Evolutionary conservation across 2,888 invertebrate species (phyloP).

Genomic region (Pilophorus perplexus): DNA sequence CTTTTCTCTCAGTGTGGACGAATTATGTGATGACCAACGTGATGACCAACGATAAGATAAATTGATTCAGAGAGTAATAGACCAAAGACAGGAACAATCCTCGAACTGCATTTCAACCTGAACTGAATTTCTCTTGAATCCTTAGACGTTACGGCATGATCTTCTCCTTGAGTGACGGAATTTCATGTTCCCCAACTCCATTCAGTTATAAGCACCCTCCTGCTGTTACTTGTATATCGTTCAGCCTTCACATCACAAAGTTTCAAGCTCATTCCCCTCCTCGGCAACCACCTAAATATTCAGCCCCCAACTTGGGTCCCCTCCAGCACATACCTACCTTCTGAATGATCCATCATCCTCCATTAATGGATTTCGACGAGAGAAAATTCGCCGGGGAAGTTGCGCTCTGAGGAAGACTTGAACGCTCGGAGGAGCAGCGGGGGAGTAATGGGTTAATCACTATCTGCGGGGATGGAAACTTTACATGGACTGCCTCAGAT

Average conservation of each 20-base stretch:
- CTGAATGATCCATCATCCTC: slow-evolving; percentile 24
- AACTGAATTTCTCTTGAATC: too few relatives aligned
- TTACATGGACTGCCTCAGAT: neutral
- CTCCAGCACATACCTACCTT: neutral
- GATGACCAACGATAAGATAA: too few relatives aligned
- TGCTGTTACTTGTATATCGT: too few relatives aligned
- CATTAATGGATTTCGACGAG: slow-evolving; percentile 13
- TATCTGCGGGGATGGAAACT: neutral
- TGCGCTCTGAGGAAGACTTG: neutral
- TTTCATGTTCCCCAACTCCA: neutral
- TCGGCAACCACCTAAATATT: neutral
- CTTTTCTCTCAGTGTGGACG: too few relatives aligned
- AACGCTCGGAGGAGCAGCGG: neutral
- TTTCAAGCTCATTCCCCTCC: neutral
- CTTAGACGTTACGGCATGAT: too few relatives aligned
- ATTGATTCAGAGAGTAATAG: too few relatives aligned
- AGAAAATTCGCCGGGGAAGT: neutral
- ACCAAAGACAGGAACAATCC: too few relatives aligned
- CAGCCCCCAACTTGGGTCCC: neutral
- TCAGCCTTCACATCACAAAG: too few relatives aligned
- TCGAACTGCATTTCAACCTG: too few relatives aligned
- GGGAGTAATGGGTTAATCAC: slow-evolving; percentile 19
- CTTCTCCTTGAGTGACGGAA: too few relatives aligned
- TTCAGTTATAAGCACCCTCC: too few relatives aligned
- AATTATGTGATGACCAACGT: too few relatives aligned